Evolutionary conservation across 2,113 vertebrate genomes (phyloP).

Genomic region (Tretioscincus oriximinensis): DNA sequence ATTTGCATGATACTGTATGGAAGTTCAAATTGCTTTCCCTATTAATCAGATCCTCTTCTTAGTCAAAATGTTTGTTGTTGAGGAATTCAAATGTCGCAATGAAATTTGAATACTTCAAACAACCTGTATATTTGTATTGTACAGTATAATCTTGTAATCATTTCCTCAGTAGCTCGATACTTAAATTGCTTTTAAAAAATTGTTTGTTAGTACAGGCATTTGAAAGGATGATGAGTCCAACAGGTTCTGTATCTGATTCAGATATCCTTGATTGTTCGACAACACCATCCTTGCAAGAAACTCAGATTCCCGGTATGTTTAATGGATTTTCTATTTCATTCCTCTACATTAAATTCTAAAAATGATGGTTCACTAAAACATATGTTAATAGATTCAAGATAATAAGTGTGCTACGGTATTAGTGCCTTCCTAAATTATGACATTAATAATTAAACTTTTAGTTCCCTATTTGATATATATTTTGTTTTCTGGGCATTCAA

Average conservation of each 20-base stretch:
- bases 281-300: constrained; percentile 80
- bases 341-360: constrained; percentile 86
- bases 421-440: not conserved
- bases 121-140: no score
- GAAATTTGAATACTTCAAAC: no score
- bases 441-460: not conserved
- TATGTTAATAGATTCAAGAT: not conserved
- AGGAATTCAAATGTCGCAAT: no score
- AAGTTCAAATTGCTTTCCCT: no score
- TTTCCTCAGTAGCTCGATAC: not conserved
- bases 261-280: constrained; percentile 78
- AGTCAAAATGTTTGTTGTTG: no score
- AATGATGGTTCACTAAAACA: constrained; percentile 70
- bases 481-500: not conserved
- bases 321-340: constrained; percentile 81
- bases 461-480: not conserved
- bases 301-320: constrained; percentile 72
- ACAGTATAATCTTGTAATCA: no score
- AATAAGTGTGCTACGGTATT: not conserved
- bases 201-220: constrained; percentile 85
- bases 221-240: constrained; percentile 96
- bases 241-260: constrained; percentile 80
- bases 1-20: no score
- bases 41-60: no score
- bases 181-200: constrained; percentile 12